Conservation (phyloP, 2,888 invertebrate species). For the Balanococcus diminutus region DNA sequence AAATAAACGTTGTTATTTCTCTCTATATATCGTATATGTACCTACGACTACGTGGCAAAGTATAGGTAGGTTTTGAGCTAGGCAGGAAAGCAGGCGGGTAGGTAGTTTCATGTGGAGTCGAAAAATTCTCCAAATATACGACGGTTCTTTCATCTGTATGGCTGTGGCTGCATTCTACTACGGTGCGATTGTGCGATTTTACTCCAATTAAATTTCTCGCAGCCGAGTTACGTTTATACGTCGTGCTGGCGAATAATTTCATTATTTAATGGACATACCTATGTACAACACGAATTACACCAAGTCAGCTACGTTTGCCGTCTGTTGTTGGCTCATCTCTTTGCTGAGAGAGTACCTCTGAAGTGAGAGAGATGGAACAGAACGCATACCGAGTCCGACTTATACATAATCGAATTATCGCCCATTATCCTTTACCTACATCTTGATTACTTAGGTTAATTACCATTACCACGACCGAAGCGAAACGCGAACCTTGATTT, state of each 20-base stretch:
- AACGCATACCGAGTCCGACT: not conserved
- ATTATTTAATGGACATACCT: conserved; percentile 2
- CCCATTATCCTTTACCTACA: conserved; percentile 27
- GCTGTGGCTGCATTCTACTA: too few relatives aligned
- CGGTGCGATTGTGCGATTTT: not conserved
- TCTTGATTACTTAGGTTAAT: conserved; percentile 11
- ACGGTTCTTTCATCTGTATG: not conserved
- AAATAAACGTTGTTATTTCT: not conserved
- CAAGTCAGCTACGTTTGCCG: not conserved
- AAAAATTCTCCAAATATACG: not conserved
- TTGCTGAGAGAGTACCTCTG: not conserved
- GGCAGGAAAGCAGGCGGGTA: not conserved
- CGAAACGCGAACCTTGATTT: conserved; percentile 15
- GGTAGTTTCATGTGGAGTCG: not conserved
- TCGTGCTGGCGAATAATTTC: not conserved
- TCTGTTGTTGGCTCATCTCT: not conserved
- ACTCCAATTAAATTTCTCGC: conserved; percentile 14
- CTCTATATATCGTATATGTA: not conserved
- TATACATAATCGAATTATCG: not conserved
- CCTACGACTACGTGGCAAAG: too few relatives aligned
- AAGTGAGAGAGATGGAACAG: too few relatives aligned
- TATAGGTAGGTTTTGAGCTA: not conserved
- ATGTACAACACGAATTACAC: not conserved
- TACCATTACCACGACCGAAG: not conserved
- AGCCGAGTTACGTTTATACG: too few relatives aligned